A percentile compares a stretch with the other conserved stretches of the same genome.
Conservation (phyloP, 2,797 vertebrate genomes). For the Semotilus atromaculatus region DNA sequence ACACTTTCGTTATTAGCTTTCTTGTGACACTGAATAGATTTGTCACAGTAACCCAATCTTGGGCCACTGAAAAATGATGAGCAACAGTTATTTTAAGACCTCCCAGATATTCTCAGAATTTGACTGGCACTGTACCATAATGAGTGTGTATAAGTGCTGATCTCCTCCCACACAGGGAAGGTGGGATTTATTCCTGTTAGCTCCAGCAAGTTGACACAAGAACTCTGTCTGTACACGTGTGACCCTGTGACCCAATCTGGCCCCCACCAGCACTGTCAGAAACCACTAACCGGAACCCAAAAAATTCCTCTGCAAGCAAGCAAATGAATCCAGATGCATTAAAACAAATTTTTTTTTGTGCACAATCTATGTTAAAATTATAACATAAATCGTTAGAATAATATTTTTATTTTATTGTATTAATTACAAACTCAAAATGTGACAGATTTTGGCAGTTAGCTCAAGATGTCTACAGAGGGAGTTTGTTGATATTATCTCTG, state of each 20-base stretch:
- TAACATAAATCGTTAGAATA: neutral
- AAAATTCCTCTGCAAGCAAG: neutral
- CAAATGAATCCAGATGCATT: neutral
- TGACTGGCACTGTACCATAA: conserved; percentile 45
- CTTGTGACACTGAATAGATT: conserved; percentile 41
- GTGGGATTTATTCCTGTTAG: conserved; percentile 22
- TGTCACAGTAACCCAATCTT: conserved; percentile 42
- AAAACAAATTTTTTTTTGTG: neutral
- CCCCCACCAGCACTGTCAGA: neutral
- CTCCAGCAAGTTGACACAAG: neutral
- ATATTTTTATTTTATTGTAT: neutral
- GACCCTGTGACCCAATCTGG: conserved; percentile 3
- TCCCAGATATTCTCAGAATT: conserved; percentile 36
- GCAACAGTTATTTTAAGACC: conserved; percentile 43
- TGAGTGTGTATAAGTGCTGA: conserved; percentile 43
- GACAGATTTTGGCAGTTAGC: neutral
- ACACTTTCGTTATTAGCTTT: conserved; percentile 49
- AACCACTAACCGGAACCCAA: neutral
- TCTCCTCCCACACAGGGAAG: conserved; percentile 24
- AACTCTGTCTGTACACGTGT: neutral
- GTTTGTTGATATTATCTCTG: neutral
- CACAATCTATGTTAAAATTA: neutral
- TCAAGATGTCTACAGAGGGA: neutral
- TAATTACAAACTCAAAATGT: neutral
- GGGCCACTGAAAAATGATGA: conserved; percentile 43